Evolutionary conservation across 64 coral and sea anemone species (phyloP).

Genomic region (Exaiptasia diaphana): DNA sequence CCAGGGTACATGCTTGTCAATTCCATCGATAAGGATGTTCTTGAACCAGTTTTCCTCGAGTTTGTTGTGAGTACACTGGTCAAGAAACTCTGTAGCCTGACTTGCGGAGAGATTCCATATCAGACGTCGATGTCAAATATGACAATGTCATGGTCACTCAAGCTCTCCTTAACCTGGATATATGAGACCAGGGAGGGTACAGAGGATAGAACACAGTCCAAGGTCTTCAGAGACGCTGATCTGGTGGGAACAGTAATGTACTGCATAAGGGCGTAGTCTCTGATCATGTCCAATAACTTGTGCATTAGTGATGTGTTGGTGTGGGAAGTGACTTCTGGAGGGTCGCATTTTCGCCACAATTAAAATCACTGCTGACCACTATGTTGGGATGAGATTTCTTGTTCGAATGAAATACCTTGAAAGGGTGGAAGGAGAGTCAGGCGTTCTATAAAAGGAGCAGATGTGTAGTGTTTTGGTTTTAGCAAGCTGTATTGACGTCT

Average conservation of each 20-base stretch:
- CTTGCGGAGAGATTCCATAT: not conserved
- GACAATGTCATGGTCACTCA: conserved; percentile 19
- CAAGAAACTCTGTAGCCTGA: conserved; percentile 1
- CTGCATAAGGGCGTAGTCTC: conserved; percentile 1
- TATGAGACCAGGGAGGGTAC: conserved; percentile 3
- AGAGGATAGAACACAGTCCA: conserved; percentile 1
- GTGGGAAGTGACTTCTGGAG: not conserved
- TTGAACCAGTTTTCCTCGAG: conserved; percentile 53
- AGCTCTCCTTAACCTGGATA: not conserved
- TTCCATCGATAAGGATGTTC: not conserved
- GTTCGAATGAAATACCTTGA: not conserved
- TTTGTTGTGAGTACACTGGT: not conserved
- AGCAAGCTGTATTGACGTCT: not conserved
- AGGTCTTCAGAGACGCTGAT: conserved; percentile 3
- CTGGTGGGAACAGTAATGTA: not conserved
- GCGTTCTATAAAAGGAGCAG: not conserved
- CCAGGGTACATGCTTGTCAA: conserved; percentile 29
- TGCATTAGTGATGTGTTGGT: not conserved
- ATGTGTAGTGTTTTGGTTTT: not conserved
- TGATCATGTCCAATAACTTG: not conserved
- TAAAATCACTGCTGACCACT: not conserved
- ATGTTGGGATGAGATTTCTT: not conserved
- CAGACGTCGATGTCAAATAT: not conserved
- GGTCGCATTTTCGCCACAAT: not conserved
- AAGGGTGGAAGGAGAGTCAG: not conserved